Base-by-base conservation (phyloP, 2,797 vertebrate genomes). In the Xenentodon cancila region DNA sequence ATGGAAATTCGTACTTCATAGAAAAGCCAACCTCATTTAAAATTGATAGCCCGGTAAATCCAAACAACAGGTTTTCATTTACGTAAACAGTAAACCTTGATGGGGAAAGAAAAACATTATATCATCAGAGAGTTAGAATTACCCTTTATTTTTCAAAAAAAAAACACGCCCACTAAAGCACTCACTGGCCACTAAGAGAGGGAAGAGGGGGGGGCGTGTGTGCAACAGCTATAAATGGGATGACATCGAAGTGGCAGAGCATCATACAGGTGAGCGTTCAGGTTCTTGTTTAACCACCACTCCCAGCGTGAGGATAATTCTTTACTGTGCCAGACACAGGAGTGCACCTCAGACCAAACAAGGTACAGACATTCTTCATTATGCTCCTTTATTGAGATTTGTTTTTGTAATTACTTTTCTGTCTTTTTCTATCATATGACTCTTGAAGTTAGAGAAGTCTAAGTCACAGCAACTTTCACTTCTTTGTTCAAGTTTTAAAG, bases 181-280 rank as follows among this genome's bases (percentile, higher is more conserved):
- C 7, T 22, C 1, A 34, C 19, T 34, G 34, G 43, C 57, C 62
- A 65, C 57, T 70, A 32, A 51, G 57, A 66, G 30, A 21, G 22
- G 32, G 56, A 17, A 64, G 66, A 34, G 58, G 48, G 61, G 43
- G 58, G 48, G 61, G 52, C 9, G 34, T 57, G 62, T 50, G 22
- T 53, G 20, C 34, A 68, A 13, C 53, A 17, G 19, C 47, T 86
- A 83, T 83, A 89, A 86, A 64, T 77, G 71, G 60, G 27, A 12
- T 30, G 64, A 55, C 4, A 2, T 68, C 27, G 63, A 77, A 73
- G 78, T 82, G 67, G 68, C 74, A 60, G 19, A 62, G 61, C 64
- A 81, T 85, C 75, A 70, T 18, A 71, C 78, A 90, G 90, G 89
- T 89, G 80, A 68, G 50, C 40, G 0, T 67, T 73, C 18, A 27